These are phyloP conservation scores for Hystrix brachyura DNA, from an alignment of 2,113 vertebrate species.

Conservation along the genomic window DNA sequence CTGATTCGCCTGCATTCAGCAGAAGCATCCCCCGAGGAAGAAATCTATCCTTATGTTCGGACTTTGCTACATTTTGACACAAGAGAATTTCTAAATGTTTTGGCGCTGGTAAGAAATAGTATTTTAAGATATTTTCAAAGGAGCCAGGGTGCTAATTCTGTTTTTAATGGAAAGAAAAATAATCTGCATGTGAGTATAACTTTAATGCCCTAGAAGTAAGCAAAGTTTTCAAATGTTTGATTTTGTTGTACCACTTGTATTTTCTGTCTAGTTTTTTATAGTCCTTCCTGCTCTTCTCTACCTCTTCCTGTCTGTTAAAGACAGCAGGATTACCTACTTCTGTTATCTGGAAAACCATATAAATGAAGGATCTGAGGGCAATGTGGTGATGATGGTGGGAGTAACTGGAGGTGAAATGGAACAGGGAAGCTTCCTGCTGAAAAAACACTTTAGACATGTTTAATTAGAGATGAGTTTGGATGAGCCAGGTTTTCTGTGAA, in stretches of 20 bases:
- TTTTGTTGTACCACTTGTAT: not conserved
- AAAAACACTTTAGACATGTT: not conserved
- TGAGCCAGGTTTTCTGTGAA: constrained; percentile 11
- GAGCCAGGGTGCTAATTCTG: not conserved
- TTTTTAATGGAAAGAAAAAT: constrained; percentile 46
- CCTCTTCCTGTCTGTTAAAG: not conserved
- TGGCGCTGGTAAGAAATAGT: constrained; percentile 94
- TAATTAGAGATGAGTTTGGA: constrained; percentile 44
- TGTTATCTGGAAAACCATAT: not conserved
- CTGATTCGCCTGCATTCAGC: constrained; percentile 96
- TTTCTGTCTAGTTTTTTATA: not conserved
- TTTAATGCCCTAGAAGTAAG: not conserved
- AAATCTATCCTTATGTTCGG: constrained; percentile 94
- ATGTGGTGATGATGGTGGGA: not conserved
- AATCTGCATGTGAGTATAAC: not conserved
- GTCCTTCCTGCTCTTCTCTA: not conserved
- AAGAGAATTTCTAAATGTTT: constrained; percentile 97
- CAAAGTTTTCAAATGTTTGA: constrained; percentile 33
- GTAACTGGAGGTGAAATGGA: not conserved
- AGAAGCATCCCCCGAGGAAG: constrained; percentile 93
- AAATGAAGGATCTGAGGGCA: not conserved
- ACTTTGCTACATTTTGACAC: constrained; percentile 98
- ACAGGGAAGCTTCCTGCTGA: not conserved
- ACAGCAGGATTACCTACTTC: not conserved
- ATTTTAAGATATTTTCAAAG: constrained; percentile 57